Evolutionary conservation across 1,140 invertebrate species (phyloP).

Genomic region (Helicoverpa armigera): DNA sequence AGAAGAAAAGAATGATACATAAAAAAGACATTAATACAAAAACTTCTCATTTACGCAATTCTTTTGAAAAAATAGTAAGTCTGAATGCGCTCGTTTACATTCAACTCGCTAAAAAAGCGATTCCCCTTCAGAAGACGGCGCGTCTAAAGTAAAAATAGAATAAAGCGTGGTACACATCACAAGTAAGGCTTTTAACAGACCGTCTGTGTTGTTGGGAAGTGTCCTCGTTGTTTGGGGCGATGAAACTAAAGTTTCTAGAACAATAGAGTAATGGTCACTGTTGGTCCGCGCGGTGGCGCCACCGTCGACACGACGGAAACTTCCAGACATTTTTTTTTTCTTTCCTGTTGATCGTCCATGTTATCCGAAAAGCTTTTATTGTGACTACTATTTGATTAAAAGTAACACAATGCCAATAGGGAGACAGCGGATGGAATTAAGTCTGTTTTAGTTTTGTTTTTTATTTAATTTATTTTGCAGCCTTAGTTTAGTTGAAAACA

Average conservation of each 20-base stretch:
- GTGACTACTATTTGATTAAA: background rate
- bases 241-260: slow-evolving; percentile 49
- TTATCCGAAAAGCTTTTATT: slow-evolving; percentile 1
- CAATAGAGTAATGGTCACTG: slow-evolving; percentile 50
- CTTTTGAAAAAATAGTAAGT: background rate
- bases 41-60: background rate
- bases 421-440: background rate
- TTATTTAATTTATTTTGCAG: background rate
- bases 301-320: slow-evolving; percentile 5
- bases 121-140: background rate
- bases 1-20: no score
- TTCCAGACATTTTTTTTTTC: background rate
- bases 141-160: slow-evolving; percentile 23
- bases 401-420: background rate
- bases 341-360: slow-evolving; percentile 10
- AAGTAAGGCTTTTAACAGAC: slow-evolving; percentile 38
- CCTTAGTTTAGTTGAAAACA: no score
- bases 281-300: slow-evolving; percentile 5
- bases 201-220: slow-evolving; percentile 18
- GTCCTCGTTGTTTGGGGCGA: slow-evolving; percentile 41
- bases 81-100: background rate
- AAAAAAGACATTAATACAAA: background rate
- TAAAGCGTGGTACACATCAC: slow-evolving; percentile 13
- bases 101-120: background rate
- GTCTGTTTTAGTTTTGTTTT: background rate